Evolutionary conservation across 2,888 invertebrate genomes (phyloP).

Genomic region (Gandaritis pyraliata): DNA sequence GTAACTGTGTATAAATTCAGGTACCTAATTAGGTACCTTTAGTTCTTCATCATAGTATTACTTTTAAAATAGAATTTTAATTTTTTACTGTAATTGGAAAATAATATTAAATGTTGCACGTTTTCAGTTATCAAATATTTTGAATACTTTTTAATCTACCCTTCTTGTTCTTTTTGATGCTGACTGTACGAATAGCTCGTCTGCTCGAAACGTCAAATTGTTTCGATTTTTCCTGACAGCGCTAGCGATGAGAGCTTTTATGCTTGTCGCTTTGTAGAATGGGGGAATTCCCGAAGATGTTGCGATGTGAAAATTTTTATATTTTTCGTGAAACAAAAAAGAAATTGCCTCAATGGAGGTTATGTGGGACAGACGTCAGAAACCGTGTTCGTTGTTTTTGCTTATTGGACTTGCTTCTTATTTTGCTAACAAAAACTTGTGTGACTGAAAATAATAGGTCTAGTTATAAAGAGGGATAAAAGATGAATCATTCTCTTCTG

Average conservation of each 20-base stretch:
- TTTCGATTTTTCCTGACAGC: constrained; percentile 41
- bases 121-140: no score
- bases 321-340: constrained; percentile 6
- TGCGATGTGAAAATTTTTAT: constrained; percentile 7
- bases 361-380: not conserved
- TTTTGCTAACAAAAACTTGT: not conserved
- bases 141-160: no score
- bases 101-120: no score
- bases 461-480: no score
- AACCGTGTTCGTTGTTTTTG: not conserved
- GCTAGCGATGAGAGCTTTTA: constrained; percentile 34
- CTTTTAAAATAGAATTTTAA: no score
- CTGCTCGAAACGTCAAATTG: constrained; percentile 35
- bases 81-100: no score
- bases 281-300: constrained; percentile 15
- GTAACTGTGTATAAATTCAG: no score
- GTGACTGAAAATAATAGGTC: no score
- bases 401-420: not conserved
- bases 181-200: constrained; percentile 19
- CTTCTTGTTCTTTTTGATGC: no score
- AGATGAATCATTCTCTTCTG: no score
- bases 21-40: no score
- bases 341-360: constrained; percentile 2
- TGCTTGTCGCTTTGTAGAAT: constrained; percentile 28
- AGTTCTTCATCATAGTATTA: no score